Evolutionary conservation across 2,888 invertebrate genomes (phyloP).

Genomic region (Clostera curtula): DNA sequence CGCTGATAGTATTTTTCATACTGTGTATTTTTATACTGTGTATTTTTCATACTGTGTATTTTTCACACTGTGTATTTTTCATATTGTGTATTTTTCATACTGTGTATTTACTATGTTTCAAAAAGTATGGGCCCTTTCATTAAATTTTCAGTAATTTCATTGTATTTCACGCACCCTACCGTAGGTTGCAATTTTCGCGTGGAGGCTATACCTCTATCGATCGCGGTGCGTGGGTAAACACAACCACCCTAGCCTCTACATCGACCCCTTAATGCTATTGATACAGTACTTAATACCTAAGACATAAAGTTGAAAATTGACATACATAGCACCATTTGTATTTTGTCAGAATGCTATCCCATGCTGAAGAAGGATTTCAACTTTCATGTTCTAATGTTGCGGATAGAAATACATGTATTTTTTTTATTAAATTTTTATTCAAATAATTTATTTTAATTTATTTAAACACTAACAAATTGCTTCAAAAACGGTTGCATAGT

Average conservation of each 20-base stretch:
- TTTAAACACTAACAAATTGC: no score
- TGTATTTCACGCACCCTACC: slow-evolving; percentile 35
- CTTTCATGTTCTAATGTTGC: slow-evolving; percentile 8
- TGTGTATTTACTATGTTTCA: no score
- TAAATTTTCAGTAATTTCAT: slow-evolving; percentile 41
- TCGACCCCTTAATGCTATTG: slow-evolving; percentile 24
- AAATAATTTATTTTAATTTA: no score
- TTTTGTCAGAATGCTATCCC: slow-evolving; percentile 7
- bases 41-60: no score
- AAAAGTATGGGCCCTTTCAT: slow-evolving; percentile 17
- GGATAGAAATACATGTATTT: slow-evolving; percentile 6
- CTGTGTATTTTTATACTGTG: no score
- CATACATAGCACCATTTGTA: slow-evolving; percentile 1
- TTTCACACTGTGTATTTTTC: no score
- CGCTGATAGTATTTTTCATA: no score
- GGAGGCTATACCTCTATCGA: slow-evolving; percentile 60
- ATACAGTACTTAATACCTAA: slow-evolving; percentile 8
- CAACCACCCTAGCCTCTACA: slow-evolving; percentile 51
- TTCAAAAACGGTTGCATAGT: no score
- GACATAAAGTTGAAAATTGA: slow-evolving; percentile 12
- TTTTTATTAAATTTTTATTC: neutral
- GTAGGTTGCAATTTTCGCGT: slow-evolving; percentile 70
- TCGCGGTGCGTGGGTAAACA: slow-evolving; percentile 68
- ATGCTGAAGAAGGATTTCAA: slow-evolving; percentile 2
- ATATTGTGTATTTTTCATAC: no score